Evolutionary conservation across 2,113 vertebrate species (phyloP), one percentile per base, ranked within the genome.

Genomic region (Tachycineta bicolor): DNA sequence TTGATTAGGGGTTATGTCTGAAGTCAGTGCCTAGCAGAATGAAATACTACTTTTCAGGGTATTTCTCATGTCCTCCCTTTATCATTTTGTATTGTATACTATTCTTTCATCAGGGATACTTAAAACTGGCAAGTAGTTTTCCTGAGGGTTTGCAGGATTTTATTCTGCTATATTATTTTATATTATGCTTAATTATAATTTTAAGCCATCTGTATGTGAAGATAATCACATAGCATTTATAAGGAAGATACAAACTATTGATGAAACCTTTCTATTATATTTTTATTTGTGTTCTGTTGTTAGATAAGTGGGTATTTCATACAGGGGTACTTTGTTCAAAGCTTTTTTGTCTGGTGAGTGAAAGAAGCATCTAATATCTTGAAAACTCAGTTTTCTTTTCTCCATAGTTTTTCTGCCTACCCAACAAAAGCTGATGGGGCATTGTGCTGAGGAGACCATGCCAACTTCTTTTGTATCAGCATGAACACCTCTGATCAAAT

Each of bases 391-490:
- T 88, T 90, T 90, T 91, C 25, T 76, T 94, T 91, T 78, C 53
- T 31, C 18, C 11, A 12, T 13, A 85, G 50, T 62, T 86, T 96
- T 79, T 93, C 80, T 91, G 31, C 74, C 73, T 90, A 55, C 33
- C 69, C 62, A 74, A 94, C 84, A 95, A 75, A 83, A 96, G 53
- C 23, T 80, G 37, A 33, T 50, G 2, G 81, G 75, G 73, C 17
- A 69, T 86, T 92, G 75, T 91, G 52, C 34, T 96, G 89, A 95
- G 73, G 77, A 58, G 29, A 83, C 49, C 71, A 14, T 87, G 76
- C 76, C 44, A 95, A 71, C 68, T 92, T 83, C 63, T 63, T 75
- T 94, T 93, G 31, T 92, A 44, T 96, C 93, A 94, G 60, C 56
- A 70, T 46, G 64, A 76, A 55, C 31, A 50, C 20, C 69, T 78